Percentiles rank a stretch among this genome's conserved stretches.
Conservation (phyloP, 1,140 invertebrate genomes). For the Drosophila virilis region DNA sequence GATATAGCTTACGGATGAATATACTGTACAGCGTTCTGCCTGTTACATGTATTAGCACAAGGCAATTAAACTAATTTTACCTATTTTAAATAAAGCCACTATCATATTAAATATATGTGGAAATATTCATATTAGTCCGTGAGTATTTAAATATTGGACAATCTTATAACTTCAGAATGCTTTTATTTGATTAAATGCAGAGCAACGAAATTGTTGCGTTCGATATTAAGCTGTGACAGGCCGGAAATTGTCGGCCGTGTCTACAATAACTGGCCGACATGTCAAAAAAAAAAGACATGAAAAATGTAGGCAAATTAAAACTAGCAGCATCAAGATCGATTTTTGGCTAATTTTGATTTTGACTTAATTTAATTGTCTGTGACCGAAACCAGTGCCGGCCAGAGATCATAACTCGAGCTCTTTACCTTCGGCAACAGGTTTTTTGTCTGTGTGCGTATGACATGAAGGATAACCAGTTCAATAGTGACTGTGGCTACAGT, state of each 20-base stretch:
- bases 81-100: too few relatives aligned
- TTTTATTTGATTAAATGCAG: slow-evolving; percentile 9
- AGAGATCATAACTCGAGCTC: slow-evolving; percentile 25
- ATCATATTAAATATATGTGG: too few relatives aligned
- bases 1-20: too few relatives aligned
- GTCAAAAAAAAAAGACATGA: background rate
- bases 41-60: too few relatives aligned
- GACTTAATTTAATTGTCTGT: slow-evolving; percentile 21
- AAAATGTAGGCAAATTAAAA: slow-evolving; percentile 12
- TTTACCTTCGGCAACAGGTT: slow-evolving; percentile 62
- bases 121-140: too few relatives aligned
- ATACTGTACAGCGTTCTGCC: too few relatives aligned
- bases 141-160: too few relatives aligned
- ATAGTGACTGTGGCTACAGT: slow-evolving; percentile 21
- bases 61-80: too few relatives aligned
- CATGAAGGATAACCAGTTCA: slow-evolving; percentile 73
- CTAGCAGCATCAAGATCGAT: slow-evolving; percentile 15
- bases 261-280: background rate
- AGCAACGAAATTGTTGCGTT: slow-evolving; percentile 2
- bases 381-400: slow-evolving; percentile 5
- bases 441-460: slow-evolving; percentile 18
- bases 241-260: slow-evolving; percentile 16
- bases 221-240: background rate
- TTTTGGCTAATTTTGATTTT: slow-evolving; percentile 17
- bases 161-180: background rate